Percentiles rank a stretch among this genome's conserved stretches.
These are phyloP conservation scores for Apis cerana DNA, from an alignment of 1,140 invertebrate species.

Conservation along the genomic window DNA sequence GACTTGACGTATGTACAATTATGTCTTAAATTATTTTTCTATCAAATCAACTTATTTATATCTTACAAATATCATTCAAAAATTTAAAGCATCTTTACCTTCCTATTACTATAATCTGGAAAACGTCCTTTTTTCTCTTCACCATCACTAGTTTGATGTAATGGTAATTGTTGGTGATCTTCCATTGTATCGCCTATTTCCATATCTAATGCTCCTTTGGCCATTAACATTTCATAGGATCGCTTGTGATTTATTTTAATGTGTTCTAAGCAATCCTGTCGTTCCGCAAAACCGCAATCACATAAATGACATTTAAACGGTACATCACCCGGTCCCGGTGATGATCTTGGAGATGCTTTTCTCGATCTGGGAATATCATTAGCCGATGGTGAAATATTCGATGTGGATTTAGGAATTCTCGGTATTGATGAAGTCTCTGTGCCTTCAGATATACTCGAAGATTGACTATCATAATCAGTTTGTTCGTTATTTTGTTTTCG, in stretches of 20 bases:
- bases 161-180: constrained; percentile 72
- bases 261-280: constrained; percentile 91
- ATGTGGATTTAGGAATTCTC: constrained; percentile 12
- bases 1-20: background rate
- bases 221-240: constrained; percentile 88
- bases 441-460: constrained; percentile 74
- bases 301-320: constrained; percentile 97
- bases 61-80: no score
- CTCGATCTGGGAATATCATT: constrained; percentile 59
- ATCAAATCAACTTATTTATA: background rate
- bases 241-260: constrained; percentile 87
- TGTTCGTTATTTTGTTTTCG: constrained; percentile 75
- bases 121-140: constrained; percentile 85
- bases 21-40: background rate
- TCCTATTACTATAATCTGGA: constrained; percentile 93
- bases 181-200: constrained; percentile 77
- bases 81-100: constrained; percentile 81
- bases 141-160: constrained; percentile 79
- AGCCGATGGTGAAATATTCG: constrained; percentile 46
- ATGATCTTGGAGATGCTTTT: constrained; percentile 63
- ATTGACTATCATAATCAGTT: constrained; percentile 79
- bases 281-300: constrained; percentile 90
- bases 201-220: constrained; percentile 89
- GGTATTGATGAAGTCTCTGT: constrained; percentile 46
- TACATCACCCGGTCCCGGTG: constrained; percentile 82